Percentiles rank a stretch among this genome's conserved stretches.
phyloP scores from a whole-genome alignment of 2,888 invertebrate genomes.

The Busseola fusca region DNA sequence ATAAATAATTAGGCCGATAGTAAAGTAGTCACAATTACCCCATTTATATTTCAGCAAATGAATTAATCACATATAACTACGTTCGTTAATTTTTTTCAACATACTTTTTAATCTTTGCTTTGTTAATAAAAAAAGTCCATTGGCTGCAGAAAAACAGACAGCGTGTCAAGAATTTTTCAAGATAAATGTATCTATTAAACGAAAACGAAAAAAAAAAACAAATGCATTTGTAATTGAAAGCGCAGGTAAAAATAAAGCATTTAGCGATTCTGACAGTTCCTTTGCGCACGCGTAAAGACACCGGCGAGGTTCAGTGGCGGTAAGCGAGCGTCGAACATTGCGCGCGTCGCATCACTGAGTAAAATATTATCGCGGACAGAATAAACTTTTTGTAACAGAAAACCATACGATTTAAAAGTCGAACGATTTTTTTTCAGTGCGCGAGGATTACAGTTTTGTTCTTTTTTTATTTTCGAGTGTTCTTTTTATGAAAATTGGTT shows the following conservation, averaged over 20 bases:
- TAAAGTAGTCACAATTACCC: not conserved
- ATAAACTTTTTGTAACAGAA: conserved; percentile 59
- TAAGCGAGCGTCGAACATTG: conserved; percentile 58
- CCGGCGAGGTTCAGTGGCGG: conserved; percentile 64
- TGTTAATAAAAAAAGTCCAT: not conserved
- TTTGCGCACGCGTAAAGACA: conserved; percentile 64
- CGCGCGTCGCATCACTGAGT: conserved; percentile 60
- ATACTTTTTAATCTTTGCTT: not conserved
- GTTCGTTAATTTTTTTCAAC: not conserved
- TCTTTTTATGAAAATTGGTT: conserved; percentile 42
- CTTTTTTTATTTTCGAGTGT: conserved; percentile 42
- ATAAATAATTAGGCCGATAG: not conserved
- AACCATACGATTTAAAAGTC: conserved; percentile 36
- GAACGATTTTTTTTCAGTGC: conserved; percentile 44
- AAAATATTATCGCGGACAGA: conserved; percentile 50
- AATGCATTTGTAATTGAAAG: conserved; percentile 62
- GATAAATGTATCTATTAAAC: conserved; percentile 10
- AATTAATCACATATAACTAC: too few species aligned
- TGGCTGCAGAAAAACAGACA: not conserved
- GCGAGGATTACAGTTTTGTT: conserved; percentile 48
- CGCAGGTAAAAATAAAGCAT: conserved; percentile 69
- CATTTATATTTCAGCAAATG: not conserved
- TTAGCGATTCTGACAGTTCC: conserved; percentile 50
- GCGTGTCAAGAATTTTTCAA: conserved; percentile 13
- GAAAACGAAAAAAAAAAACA: conserved; percentile 8